phyloP scores from a whole-genome alignment of 2,888 invertebrate genomes.

The Rotaria macrura region DNA sequence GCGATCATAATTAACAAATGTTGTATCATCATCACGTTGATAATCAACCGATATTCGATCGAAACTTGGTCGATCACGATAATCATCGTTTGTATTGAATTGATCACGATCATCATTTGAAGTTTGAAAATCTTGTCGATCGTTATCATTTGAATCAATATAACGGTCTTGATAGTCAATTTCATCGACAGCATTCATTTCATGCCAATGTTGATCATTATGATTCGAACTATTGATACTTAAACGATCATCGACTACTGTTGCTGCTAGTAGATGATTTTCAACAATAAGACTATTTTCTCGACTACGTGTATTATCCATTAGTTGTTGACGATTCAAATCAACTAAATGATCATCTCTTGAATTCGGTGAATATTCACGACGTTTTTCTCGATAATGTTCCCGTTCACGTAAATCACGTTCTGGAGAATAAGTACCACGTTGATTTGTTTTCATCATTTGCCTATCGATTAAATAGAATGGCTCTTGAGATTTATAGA shows the following conservation, averaged over 20 bases:
- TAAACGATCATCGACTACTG: not conserved
- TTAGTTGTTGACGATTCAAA: not conserved
- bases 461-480: constrained; percentile 1
- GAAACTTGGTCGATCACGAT: not conserved
- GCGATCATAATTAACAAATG: not conserved
- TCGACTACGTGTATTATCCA: not conserved
- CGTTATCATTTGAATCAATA: not conserved
- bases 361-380: not conserved
- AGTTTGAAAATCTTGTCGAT: not conserved
- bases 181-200: not conserved
- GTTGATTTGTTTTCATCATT: not conserved
- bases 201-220: not conserved
- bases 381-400: constrained; percentile 13
- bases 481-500: not conserved
- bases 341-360: not conserved
- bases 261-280: not conserved
- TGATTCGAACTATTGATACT: not conserved
- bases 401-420: not conserved
- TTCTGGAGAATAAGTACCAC: not conserved
- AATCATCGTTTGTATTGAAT: not conserved
- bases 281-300: not conserved
- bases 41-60: not conserved
- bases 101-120: not conserved
- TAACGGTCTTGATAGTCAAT: constrained; percentile 13
- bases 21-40: not conserved